These are phyloP conservation scores for Netelia inedita DNA, from an alignment of 2,888 invertebrate genomes.

Conservation along the genomic window DNA sequence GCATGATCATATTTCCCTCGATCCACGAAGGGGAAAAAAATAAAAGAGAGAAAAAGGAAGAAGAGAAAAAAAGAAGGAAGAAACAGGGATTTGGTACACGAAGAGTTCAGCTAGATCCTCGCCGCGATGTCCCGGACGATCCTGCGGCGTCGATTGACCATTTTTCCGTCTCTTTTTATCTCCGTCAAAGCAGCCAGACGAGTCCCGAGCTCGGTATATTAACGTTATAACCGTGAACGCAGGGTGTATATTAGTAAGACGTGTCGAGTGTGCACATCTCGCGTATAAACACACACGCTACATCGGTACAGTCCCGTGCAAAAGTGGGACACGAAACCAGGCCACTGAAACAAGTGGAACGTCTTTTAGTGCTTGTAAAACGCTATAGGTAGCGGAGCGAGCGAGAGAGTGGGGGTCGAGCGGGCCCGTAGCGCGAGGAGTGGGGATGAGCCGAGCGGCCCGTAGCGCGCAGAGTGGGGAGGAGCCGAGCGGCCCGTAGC, in stretches of 20 bases:
- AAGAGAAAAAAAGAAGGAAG: conserved; percentile 1
- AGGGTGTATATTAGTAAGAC: conserved; percentile 16
- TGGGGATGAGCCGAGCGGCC: background rate
- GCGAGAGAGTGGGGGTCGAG: conserved; percentile 9
- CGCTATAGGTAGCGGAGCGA: conserved; percentile 61
- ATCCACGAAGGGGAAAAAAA: background rate
- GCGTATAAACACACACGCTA: conserved; percentile 41
- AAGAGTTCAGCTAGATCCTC: conserved; percentile 2
- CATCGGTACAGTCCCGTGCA: conserved; percentile 75
- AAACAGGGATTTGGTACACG: background rate
- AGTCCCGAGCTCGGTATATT: background rate
- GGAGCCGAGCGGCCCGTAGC: background rate
- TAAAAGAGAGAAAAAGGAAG: background rate
- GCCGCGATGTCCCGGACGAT: background rate
- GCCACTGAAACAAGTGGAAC: conserved; percentile 85
- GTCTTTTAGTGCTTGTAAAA: conserved; percentile 79
- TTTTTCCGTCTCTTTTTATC: background rate
- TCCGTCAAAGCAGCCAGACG: background rate
- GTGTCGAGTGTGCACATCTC: conserved; percentile 17
- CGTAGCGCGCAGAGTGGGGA: background rate
- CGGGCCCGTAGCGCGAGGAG: background rate
- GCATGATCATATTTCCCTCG: background rate
- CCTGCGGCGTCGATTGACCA: conserved; percentile 26
- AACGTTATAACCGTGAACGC: conserved; percentile 16
- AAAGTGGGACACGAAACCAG: conserved; percentile 84